Base-by-base conservation (phyloP, 2,113 vertebrate genomes). In the Ifrita kowaldi region DNA sequence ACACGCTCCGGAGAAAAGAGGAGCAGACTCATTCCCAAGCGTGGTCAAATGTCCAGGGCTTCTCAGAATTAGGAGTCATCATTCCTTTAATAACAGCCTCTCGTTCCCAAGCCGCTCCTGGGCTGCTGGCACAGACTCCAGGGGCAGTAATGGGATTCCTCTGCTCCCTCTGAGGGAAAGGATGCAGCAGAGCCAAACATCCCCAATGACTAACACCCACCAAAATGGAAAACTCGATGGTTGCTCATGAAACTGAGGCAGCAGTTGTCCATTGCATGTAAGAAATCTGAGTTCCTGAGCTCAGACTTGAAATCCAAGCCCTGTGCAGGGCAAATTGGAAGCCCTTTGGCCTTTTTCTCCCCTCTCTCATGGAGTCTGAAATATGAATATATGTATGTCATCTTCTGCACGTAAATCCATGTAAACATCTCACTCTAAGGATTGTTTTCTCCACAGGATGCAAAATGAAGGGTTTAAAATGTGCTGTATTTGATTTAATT, bases 81-180 rank as follows among this genome's bases (percentile, higher is more conserved):
- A 9, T 42, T 87, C 47, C 78, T 94, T 93, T 96, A 96, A 95
- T 96, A 94, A 94, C 4, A 96, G 39, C n/a, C 71, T 46, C 65
- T 77, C 68, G 22, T 74, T 94, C 92, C 93, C 68, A 74, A 95
- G 92, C 79, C 71, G 12, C 85, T 84, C 90, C 96, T 90, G 87
- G 67, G 84, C 95, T 95, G 67, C 87, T 96, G 90, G 91, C 95
- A 55, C 64, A 52, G 33, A 57, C 75, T 86, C 63, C 82, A 67
- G 68, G 55, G 57, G 30, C 75, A 57, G 35, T 7, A 50, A 86
- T 84, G 52, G 10, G 50, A 93, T 90, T 84, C 63, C 73, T 90
- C 82, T 90, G 13, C 2, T 86, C 73, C 78, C 52, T 96, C 49
- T 1, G 15, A 73, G 79, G 76, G 84, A 82, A 79, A 49, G 77